A percentile compares a stretch with the other conserved stretches of the same genome.
Evolutionary conservation across 2,888 invertebrate genomes (phyloP).

Genomic region (Hesperia comma): DNA sequence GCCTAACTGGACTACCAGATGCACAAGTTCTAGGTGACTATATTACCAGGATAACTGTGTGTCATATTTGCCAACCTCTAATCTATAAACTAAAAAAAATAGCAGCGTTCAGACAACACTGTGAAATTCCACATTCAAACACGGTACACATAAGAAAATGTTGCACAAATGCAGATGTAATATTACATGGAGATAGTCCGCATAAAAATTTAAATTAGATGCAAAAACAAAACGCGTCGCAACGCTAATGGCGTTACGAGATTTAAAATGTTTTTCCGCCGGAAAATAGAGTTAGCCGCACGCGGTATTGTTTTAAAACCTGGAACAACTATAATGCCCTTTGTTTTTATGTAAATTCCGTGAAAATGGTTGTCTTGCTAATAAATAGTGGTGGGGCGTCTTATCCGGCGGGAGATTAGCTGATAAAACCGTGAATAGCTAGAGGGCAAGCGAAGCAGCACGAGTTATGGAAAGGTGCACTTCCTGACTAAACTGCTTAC

Average conservation of each 20-base stretch:
- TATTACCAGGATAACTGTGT: background rate
- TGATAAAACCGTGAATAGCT: conserved; percentile 23
- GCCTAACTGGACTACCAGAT: no score
- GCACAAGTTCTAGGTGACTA: background rate
- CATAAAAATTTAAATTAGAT: conserved; percentile 72
- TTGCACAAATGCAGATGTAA: conserved; percentile 40
- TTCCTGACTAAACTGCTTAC: conserved; percentile 14
- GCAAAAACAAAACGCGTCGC: conserved; percentile 66
- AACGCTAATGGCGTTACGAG: conserved; percentile 62
- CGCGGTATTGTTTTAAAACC: conserved; percentile 58
- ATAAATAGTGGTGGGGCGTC: conserved; percentile 41
- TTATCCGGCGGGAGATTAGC: conserved; percentile 29
- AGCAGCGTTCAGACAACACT: background rate
- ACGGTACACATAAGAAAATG: conserved; percentile 36
- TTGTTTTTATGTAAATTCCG: conserved; percentile 53
- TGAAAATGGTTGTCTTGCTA: conserved; percentile 45
- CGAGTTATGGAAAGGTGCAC: conserved; percentile 19
- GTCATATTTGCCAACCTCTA: background rate
- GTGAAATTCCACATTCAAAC: background rate
- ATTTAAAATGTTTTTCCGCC: conserved; percentile 59
- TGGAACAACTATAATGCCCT: conserved; percentile 47
- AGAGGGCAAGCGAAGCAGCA: conserved; percentile 4
- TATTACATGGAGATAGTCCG: conserved; percentile 44
- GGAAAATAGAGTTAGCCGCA: conserved; percentile 67
- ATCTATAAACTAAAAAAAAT: background rate